These are phyloP conservation scores for Menidia beryllina DNA, from an alignment of 2,113 vertebrate species.

Conservation along the genomic window DNA sequence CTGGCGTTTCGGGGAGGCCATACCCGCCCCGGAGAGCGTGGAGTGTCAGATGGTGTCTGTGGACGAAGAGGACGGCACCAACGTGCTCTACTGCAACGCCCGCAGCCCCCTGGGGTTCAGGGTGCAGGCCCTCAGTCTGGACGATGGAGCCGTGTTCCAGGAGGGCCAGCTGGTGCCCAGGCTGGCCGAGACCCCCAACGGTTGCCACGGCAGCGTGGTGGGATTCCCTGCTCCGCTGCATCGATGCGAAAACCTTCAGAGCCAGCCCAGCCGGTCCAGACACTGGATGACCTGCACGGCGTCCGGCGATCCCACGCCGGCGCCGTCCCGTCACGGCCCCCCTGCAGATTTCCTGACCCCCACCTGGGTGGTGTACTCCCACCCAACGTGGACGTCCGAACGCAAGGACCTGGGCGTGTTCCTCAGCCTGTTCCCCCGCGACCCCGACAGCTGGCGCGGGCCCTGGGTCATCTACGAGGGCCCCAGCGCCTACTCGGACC, in stretches of 20 bases:
- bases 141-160: slow-evolving; percentile 86
- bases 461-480: slow-evolving; percentile 96
- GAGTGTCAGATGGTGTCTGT: slow-evolving; percentile 94
- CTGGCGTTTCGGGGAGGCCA: slow-evolving; percentile 87
- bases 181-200: slow-evolving; percentile 86
- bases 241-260: neutral
- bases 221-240: slow-evolving; percentile 88
- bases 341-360: slow-evolving; percentile 76
- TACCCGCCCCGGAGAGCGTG: slow-evolving; percentile 87
- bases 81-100: slow-evolving; percentile 91
- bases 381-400: slow-evolving; percentile 85
- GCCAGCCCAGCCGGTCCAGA: slow-evolving; percentile 20
- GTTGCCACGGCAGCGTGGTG: slow-evolving; percentile 92
- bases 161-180: slow-evolving; percentile 87
- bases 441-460: slow-evolving; percentile 88
- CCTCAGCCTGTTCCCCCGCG: slow-evolving; percentile 88
- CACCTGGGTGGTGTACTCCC: slow-evolving; percentile 92
- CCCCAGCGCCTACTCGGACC: slow-evolving; percentile 93
- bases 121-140: slow-evolving; percentile 90
- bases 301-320: neutral
- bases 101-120: slow-evolving; percentile 90
- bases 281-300: slow-evolving; percentile 44
- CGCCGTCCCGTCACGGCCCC: neutral
- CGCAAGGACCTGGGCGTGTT: slow-evolving; percentile 88
- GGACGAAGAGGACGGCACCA: slow-evolving; percentile 85